A percentile compares a stretch with the other conserved stretches of the same genome.
phyloP scores from a whole-genome alignment of 1,140 invertebrate genomes.

The Drosophila murphyi region DNA sequence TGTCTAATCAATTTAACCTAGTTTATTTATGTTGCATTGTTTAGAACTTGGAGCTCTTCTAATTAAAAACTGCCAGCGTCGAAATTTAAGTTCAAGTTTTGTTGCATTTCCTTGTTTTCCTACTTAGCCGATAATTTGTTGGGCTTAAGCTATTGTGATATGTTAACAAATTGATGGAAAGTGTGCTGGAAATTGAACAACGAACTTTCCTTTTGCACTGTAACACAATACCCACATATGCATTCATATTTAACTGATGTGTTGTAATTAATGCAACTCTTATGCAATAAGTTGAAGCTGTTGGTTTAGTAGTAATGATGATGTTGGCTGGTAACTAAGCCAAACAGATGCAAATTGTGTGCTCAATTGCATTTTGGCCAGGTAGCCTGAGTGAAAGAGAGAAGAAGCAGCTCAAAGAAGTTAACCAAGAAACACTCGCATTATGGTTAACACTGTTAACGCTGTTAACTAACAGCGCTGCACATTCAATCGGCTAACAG shows the following conservation, averaged over 20 bases:
- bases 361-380: conserved; percentile 32
- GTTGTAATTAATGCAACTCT: background rate
- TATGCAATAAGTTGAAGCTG: background rate
- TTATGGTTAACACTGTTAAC: background rate
- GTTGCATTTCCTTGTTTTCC: background rate
- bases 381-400: background rate
- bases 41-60: conserved; percentile 5
- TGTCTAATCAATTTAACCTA: conserved; percentile 75
- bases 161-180: background rate
- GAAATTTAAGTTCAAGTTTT: background rate
- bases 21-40: conserved; percentile 46
- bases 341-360: conserved; percentile 38
- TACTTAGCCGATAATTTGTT: background rate
- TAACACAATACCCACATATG: background rate
- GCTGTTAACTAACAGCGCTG: conserved; percentile 16
- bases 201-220: too few species aligned
- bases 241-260: background rate
- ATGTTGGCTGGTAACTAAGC: conserved; percentile 2
- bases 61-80: background rate
- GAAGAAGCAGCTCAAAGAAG: background rate
- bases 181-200: background rate
- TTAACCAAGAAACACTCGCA: too few species aligned
- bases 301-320: background rate
- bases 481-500: conserved; percentile 9
- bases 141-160: background rate